Evolutionary conservation across 2,888 invertebrate genomes (phyloP).

Genomic region (Fragum whitleyi): DNA sequence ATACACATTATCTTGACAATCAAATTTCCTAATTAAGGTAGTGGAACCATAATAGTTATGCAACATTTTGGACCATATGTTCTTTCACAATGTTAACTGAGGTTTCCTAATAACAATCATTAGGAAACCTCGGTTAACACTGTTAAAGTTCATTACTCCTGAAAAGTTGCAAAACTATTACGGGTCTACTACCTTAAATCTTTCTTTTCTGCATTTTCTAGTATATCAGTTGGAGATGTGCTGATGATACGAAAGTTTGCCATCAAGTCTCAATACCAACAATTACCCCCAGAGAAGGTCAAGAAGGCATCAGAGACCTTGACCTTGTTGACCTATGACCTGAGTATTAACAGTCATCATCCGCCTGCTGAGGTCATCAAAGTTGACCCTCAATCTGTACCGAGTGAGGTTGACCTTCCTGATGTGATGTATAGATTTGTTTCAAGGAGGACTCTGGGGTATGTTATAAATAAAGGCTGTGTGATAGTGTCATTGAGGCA

Average conservation of each 20-base stretch:
- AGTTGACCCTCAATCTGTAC: constrained; percentile 54
- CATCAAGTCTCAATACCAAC: constrained; percentile 70
- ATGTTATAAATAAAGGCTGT: no score
- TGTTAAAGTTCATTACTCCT: no score
- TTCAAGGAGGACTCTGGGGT: constrained; percentile 68
- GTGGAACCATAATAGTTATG: no score
- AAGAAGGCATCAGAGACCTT: constrained; percentile 40
- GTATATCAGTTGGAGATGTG: constrained; percentile 70
- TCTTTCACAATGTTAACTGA: no score
- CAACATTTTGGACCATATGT: no score
- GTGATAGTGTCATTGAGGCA: background rate
- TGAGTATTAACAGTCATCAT: constrained; percentile 71
- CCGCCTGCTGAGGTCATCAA: constrained; percentile 67
- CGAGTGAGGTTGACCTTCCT: constrained; percentile 59
- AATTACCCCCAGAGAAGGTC: constrained; percentile 30
- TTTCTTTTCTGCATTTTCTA: constrained; percentile 26
- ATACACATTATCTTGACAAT: no score
- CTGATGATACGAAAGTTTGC: constrained; percentile 70
- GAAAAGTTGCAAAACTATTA: no score
- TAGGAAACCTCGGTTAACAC: no score
- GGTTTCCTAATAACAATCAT: no score
- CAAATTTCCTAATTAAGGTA: no score
- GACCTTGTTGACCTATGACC: constrained; percentile 66
- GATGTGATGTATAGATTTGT: constrained; percentile 61
- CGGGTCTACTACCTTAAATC: no score